phyloP scores from a whole-genome alignment of 2,888 invertebrate species.

The Thera obeliscata region DNA sequence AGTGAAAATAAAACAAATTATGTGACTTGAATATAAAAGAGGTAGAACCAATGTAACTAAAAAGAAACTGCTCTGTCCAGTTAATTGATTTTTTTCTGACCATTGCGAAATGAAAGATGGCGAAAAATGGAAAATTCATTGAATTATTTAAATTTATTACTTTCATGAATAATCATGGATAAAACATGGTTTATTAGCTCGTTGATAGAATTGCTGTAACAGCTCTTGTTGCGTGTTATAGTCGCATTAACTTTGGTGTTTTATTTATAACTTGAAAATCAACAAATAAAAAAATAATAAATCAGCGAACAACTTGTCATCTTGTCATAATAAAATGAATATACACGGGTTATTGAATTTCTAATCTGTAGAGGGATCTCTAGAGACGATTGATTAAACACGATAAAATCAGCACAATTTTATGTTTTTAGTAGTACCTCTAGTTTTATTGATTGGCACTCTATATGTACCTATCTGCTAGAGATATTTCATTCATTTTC shows the following conservation, averaged over 20 bases:
- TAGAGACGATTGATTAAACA: too few relatives aligned
- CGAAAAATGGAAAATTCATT: neutral
- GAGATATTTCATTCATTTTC: too few relatives aligned
- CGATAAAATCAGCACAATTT: too few relatives aligned
- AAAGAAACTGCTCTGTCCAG: neutral
- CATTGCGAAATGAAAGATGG: neutral
- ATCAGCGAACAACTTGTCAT: too few relatives aligned
- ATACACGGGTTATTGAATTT: too few relatives aligned
- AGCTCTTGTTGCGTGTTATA: neutral
- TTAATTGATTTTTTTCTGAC: constrained; percentile 1
- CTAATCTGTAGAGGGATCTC: too few relatives aligned
- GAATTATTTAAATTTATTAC: neutral
- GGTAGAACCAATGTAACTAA: neutral
- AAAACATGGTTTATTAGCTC: neutral
- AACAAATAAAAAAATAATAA: too few relatives aligned
- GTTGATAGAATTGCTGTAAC: neutral
- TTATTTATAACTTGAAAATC: neutral
- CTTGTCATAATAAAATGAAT: too few relatives aligned
- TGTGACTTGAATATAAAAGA: neutral
- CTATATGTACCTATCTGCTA: too few relatives aligned
- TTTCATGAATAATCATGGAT: neutral
- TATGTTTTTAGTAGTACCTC: too few relatives aligned
- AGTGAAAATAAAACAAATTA: too few relatives aligned
- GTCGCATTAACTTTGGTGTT: neutral
- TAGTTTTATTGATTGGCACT: too few relatives aligned